Evolutionary conservation across 2,888 invertebrate genomes (phyloP).

Genomic region (Augochlorella aurata): DNA sequence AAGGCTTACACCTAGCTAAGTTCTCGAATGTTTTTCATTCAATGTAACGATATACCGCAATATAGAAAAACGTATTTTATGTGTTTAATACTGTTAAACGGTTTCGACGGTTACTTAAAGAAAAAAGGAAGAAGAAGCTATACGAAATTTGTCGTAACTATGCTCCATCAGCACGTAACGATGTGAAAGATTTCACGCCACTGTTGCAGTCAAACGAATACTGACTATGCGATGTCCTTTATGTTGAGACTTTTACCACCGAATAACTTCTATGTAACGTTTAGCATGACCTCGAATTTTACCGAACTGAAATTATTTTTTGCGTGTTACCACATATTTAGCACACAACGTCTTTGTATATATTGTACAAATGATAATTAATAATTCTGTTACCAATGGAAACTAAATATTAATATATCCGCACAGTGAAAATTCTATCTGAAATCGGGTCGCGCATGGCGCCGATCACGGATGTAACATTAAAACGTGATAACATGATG

Average conservation of each 20-base stretch:
- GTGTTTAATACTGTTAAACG: slow-evolving; percentile 62
- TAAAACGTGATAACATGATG: slow-evolving; percentile 60
- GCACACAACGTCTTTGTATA: slow-evolving; percentile 73
- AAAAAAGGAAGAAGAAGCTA: background rate
- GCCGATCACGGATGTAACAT: slow-evolving; percentile 58
- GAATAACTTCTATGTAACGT: slow-evolving; percentile 40
- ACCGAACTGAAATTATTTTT: slow-evolving; percentile 60
- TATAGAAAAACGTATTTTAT: slow-evolving; percentile 59
- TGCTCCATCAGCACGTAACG: slow-evolving; percentile 21
- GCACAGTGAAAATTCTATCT: slow-evolving; percentile 62
- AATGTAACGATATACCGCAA: slow-evolving; percentile 60
- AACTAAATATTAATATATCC: slow-evolving; percentile 61
- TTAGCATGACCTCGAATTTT: slow-evolving; percentile 38
- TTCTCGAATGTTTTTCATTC: slow-evolving; percentile 58
- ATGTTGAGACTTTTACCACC: slow-evolving; percentile 36
- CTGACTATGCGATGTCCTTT: slow-evolving; percentile 37
- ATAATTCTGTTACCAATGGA: slow-evolving; percentile 69
- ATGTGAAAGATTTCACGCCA: slow-evolving; percentile 15
- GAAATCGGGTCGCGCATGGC: slow-evolving; percentile 55
- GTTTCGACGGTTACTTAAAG: slow-evolving; percentile 60
- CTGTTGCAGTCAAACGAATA: slow-evolving; percentile 19
- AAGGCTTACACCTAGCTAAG: slow-evolving; percentile 61
- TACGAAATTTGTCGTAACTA: slow-evolving; percentile 40
- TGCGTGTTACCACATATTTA: slow-evolving; percentile 63
- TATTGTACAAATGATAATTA: slow-evolving; percentile 74